Conservation (phyloP, 1,140 invertebrate species). For the Megalopta genalis region DNA sequence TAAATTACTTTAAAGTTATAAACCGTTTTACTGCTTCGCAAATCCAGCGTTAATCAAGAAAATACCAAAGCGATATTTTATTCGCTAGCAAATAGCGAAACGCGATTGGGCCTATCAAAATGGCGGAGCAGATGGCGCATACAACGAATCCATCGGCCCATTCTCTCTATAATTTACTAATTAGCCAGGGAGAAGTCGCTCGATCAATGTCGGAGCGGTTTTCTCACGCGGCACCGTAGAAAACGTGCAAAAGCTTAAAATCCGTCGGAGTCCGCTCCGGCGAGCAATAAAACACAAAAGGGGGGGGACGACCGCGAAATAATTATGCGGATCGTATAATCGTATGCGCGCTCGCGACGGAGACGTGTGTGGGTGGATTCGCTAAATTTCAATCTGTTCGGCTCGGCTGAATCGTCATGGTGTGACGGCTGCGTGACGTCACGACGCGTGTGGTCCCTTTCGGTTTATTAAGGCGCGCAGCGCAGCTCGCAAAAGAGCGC, state of each 20-base stretch:
- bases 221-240: slow-evolving; percentile 13
- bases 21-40: too few relatives aligned
- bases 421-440: slow-evolving; percentile 29
- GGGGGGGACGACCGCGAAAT: slow-evolving; percentile 6
- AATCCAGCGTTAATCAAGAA: too few relatives aligned
- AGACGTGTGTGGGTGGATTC: slow-evolving; percentile 37
- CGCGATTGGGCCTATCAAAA: too few relatives aligned
- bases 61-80: too few relatives aligned
- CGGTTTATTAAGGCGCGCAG: slow-evolving; percentile 37
- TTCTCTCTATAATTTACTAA: too few relatives aligned
- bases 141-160: too few relatives aligned
- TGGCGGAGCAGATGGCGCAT: too few relatives aligned
- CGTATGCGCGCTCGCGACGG: not conserved
- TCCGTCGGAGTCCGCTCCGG: too few relatives aligned
- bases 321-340: slow-evolving; percentile 32
- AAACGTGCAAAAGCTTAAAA: too few relatives aligned
- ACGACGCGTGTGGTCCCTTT: slow-evolving; percentile 42
- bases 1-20: too few relatives aligned
- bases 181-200: too few relatives aligned
- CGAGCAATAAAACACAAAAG: not conserved
- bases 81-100: too few relatives aligned
- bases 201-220: not conserved
- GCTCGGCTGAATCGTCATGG: slow-evolving; percentile 35
- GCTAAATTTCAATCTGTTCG: slow-evolving; percentile 47
- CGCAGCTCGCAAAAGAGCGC: not conserved